Base-by-base conservation (phyloP, 1,140 invertebrate species). In the Bombus impatiens region DNA sequence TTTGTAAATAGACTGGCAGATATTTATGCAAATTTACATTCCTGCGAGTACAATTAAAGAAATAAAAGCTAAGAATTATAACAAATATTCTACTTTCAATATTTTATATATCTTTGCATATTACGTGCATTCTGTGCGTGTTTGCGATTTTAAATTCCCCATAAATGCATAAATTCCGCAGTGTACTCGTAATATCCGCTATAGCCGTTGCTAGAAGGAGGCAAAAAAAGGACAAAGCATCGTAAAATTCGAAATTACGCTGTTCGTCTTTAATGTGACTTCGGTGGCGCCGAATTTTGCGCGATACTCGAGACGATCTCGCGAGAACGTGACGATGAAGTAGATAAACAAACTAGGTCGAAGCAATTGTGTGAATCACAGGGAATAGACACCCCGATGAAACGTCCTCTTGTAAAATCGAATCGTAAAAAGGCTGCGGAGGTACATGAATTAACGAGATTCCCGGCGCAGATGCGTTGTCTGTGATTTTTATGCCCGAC, bases 401-500 rank as follows among this genome's bases (percentile, higher is more conserved):
- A 35, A 42, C 25, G 40, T 42, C n/a, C 37, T 42, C 37, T 59
- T 65, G 59, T 78, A 42, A 78, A 65, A 28, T n/a, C 37, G 28
- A 42, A 40, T 65, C 76, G 76, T 78, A 78, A 78, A 78, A 78
- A 78, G 37, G 18, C 12, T 18, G 25, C 32, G 10, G 35, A 37
- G 37, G 28, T 57, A 10, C 44, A 78, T 32, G 76, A 78, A 78
- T 78, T 78, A 78, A 78, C 47, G 57, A 40, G 76, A 32, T 78
- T 42, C 37, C 28, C 25, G 28, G 37, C 37, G 57, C 37, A 62
- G 57, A 78, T 62, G 53, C 28, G 57, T 18, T 22, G 57, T 65
- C 76, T 62, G 57, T 37, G 76, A 78, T 78, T 78, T 78, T 78
- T 65, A 78, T 65, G 37, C 37, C 35, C 53, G 40, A 40, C 75